Evolutionary conservation across 2,113 vertebrate genomes (phyloP).

Genomic region (Oriolus oriolus): DNA sequence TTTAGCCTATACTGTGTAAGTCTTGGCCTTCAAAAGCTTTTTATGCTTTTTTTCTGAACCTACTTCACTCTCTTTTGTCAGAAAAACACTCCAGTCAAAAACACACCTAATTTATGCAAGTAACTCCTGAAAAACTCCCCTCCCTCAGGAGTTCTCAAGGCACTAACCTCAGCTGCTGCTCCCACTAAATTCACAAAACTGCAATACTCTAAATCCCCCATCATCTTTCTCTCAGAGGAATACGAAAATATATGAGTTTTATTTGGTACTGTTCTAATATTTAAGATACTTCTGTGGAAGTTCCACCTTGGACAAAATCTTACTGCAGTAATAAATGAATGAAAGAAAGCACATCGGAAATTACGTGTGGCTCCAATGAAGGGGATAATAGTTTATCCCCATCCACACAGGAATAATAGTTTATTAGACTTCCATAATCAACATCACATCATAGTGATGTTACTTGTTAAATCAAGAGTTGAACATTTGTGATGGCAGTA

Average conservation of each 20-base stretch:
- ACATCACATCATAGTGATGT: neutral
- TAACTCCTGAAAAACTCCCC: neutral
- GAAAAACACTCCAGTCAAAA: neutral
- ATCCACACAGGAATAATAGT: neutral
- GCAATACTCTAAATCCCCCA: neutral
- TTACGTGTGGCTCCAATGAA: neutral
- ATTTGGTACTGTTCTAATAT: neutral
- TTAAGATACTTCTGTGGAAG: neutral
- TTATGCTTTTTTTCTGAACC: neutral
- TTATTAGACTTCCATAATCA: neutral
- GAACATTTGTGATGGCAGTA: neutral
- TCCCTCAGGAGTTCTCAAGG: neutral
- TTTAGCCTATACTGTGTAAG: neutral
- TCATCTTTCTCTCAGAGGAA: neutral
- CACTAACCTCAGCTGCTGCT: rapidly evolving
- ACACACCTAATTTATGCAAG: neutral
- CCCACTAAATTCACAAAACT: neutral
- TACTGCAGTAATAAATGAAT: neutral
- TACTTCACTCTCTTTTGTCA: neutral
- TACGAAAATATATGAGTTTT: neutral
- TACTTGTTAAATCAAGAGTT: neutral
- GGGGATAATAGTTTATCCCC: neutral
- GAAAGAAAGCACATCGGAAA: neutral
- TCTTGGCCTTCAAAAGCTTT: neutral
- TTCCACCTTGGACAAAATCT: neutral